Conservation (phyloP, 1,140 invertebrate species). For the Drosophila takahashii region DNA sequence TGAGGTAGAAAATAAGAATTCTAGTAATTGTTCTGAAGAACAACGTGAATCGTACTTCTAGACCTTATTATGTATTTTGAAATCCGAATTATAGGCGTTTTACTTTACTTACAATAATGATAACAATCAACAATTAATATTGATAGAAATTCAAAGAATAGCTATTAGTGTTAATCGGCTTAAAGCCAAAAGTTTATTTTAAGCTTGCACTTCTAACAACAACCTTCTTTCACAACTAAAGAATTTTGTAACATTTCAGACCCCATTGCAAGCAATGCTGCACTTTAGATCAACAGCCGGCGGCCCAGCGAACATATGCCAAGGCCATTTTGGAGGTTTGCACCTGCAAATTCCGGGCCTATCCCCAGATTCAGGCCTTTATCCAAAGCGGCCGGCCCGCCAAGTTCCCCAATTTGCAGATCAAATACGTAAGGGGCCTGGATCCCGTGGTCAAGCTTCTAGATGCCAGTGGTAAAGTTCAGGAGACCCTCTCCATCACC, state of each 20-base stretch:
- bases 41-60: too few relatives aligned
- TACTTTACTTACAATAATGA: too few relatives aligned
- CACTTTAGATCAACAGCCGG: slow-evolving; percentile 88
- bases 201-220: not conserved
- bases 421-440: slow-evolving; percentile 95
- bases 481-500: slow-evolving; percentile 95
- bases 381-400: slow-evolving; percentile 94
- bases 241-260: slow-evolving; percentile 80
- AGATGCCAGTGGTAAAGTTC: slow-evolving; percentile 92
- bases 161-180: too few relatives aligned
- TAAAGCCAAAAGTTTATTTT: too few relatives aligned
- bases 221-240: not conserved
- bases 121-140: too few relatives aligned
- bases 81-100: too few relatives aligned
- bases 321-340: slow-evolving; percentile 96
- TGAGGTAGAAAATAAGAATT: too few relatives aligned
- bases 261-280: slow-evolving; percentile 92
- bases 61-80: too few relatives aligned
- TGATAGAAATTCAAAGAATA: too few relatives aligned
- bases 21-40: too few relatives aligned
- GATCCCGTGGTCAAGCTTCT: slow-evolving; percentile 97
- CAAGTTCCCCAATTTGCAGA: slow-evolving; percentile 94
- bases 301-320: slow-evolving; percentile 89
- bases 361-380: slow-evolving; percentile 98
- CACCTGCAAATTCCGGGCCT: slow-evolving; percentile 97